Percentiles rank a stretch among this genome's conserved stretches.
These are phyloP conservation scores for Bellardia bayeri DNA, from an alignment of 2,888 invertebrate species.

Conservation along the genomic window DNA sequence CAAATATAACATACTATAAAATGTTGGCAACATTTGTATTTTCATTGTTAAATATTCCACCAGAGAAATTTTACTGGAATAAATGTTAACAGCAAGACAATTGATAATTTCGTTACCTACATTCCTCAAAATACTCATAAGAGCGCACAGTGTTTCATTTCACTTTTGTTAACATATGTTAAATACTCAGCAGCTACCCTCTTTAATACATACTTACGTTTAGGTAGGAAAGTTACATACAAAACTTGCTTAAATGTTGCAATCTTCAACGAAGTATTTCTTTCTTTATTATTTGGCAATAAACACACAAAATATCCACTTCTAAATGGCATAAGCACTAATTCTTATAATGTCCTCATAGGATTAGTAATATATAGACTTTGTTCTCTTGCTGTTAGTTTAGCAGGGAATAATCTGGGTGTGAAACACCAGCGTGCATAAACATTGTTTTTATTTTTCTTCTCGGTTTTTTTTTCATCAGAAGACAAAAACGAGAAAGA, in stretches of 20 bases:
- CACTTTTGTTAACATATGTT: neutral
- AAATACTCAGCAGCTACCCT: neutral
- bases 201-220: neutral
- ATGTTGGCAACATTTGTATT: neutral
- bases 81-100: neutral
- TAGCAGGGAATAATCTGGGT: neutral
- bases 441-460: slow-evolving; percentile 1
- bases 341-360: neutral
- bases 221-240: neutral
- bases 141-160: neutral
- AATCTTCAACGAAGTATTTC: neutral
- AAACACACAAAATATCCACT: neutral
- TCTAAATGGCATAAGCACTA: neutral
- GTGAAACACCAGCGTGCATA: slow-evolving; percentile 5
- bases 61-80: neutral
- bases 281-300: neutral
- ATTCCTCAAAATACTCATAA: neutral
- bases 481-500: slow-evolving; percentile 15
- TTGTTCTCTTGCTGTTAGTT: neutral
- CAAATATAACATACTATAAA: slow-evolving; percentile 3
- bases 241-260: neutral
- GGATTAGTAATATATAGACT: neutral
- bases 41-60: neutral
- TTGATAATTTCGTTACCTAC: neutral
- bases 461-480: neutral